Conservation (phyloP, 2,113 vertebrate genomes). For the Notarius quadriscutis region DNA sequence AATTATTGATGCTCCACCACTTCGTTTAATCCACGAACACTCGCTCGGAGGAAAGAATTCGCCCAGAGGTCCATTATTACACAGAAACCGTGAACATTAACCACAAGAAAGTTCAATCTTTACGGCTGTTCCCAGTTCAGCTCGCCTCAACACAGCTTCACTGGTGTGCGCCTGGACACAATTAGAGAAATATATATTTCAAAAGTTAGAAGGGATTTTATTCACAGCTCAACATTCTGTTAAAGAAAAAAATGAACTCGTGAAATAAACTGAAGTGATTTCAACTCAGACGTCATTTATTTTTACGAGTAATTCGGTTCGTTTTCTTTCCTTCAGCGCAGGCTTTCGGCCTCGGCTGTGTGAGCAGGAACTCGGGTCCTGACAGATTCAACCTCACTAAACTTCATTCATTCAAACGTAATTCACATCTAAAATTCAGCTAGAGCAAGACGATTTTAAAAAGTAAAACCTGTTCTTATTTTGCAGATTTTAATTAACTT, state of each 20-base stretch:
- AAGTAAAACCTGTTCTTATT: too few species aligned
- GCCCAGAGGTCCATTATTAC: conserved; percentile 71
- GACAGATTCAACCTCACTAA: background rate
- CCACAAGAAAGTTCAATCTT: conserved; percentile 50
- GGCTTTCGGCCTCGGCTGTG: background rate
- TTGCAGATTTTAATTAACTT: too few species aligned
- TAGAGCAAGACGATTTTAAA: too few species aligned
- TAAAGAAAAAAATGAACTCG: background rate
- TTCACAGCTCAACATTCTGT: background rate
- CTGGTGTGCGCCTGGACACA: background rate
- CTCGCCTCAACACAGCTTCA: background rate
- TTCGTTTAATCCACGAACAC: conserved; percentile 69
- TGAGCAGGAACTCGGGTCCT: background rate
- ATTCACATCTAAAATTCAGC: background rate
- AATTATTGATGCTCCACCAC: conserved; percentile 74
- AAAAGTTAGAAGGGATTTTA: background rate
- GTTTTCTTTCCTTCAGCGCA: background rate
- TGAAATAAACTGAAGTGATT: background rate
- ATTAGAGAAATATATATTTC: background rate
- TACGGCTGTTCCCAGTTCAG: background rate
- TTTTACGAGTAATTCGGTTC: background rate
- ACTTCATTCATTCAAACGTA: background rate
- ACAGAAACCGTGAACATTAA: conserved; percentile 64
- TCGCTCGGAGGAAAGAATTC: conserved; percentile 69
- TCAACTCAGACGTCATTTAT: background rate